Base-by-base conservation (phyloP, 2,797 vertebrate species). In the Squalus acanthias region DNA sequence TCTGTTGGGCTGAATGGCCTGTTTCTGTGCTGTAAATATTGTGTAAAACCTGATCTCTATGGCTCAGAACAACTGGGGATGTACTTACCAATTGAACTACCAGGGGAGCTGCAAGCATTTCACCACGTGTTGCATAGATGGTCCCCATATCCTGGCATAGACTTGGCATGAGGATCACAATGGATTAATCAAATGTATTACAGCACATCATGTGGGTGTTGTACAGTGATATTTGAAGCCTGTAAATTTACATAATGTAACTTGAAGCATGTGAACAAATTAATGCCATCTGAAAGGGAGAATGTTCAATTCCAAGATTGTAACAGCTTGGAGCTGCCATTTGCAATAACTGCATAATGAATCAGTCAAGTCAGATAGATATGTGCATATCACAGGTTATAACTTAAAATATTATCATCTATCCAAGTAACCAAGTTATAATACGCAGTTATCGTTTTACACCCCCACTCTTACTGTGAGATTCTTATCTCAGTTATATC, bases 231-330 rank as follows among this genome's bases (percentile, higher is more conserved):
- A 65, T 92, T 67, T 92, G 60, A 65, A 92, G n/a, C 29, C 67
- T 92, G 89, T 92, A 92, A 92, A 92, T 92, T 65, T 67, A 13
- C 63, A 39, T 92, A 67, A 65, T 92, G 89, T 67, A 67, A 92
- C 89, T 92, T 67, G 33, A 92, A 39, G 60, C 60, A 20, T n/a
- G 33, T 39, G 60, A 92, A 17, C 60, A 92, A 92, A 92, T 65
- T 63, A 39, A 33, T 92, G n/a, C 89, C 89, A 92, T 63, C 33
- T 92, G 89, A 92, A 92, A 65, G 89, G 9, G 3, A n/a, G 60
- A 92, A 20, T 63, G 15, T 67, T n/a, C 29, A n/a, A 12, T 67
- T 92, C 60, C 89, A 92, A 92, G 13, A 63, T 63, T 65, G 60
- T n/a, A 92, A 92, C 33, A 63, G 60, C 6, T 91, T 91, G 26